Evolutionary conservation across 2,888 invertebrate genomes (phyloP).

Genomic region (Omphaloscelis lunosa): DNA sequence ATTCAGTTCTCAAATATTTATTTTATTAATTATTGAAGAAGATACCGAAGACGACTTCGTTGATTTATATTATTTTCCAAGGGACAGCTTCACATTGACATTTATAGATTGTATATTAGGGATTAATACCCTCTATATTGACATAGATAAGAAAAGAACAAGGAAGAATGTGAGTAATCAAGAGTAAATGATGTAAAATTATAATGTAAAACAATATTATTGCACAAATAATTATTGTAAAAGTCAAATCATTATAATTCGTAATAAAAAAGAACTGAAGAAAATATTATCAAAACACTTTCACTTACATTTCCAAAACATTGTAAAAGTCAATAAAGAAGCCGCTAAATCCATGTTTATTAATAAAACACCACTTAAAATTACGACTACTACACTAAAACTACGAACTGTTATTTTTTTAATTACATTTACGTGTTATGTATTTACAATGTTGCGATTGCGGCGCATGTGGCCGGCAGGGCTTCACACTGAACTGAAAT

Average conservation of each 20-base stretch:
- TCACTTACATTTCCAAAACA: conserved; percentile 85
- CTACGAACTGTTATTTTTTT: conserved; percentile 55
- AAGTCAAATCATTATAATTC: not conserved
- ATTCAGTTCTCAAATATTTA: conserved; percentile 18
- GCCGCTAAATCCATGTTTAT: conserved; percentile 81
- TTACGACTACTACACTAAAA: conserved; percentile 65
- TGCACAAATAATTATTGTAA: not conserved
- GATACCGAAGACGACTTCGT: not conserved
- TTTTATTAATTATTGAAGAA: conserved; percentile 15
- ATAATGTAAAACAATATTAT: not conserved
- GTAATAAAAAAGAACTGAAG: not conserved
- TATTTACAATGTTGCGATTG: conserved; percentile 73
- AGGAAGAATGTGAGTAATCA: conserved; percentile 2
- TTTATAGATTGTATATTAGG: not conserved
- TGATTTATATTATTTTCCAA: not conserved
- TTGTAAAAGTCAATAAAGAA: conserved; percentile 78
- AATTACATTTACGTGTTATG: conserved; percentile 69
- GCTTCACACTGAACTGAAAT: conserved; percentile 81
- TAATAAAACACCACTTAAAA: conserved; percentile 73
- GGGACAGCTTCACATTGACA: not conserved
- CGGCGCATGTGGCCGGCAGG: conserved; percentile 76
- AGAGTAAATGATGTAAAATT: not conserved
- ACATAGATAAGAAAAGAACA: not conserved
- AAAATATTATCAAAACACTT: conserved; percentile 44
- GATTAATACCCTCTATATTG: not conserved